phyloP scores from a whole-genome alignment of 2,888 invertebrate genomes.

The Germaria angustata region DNA sequence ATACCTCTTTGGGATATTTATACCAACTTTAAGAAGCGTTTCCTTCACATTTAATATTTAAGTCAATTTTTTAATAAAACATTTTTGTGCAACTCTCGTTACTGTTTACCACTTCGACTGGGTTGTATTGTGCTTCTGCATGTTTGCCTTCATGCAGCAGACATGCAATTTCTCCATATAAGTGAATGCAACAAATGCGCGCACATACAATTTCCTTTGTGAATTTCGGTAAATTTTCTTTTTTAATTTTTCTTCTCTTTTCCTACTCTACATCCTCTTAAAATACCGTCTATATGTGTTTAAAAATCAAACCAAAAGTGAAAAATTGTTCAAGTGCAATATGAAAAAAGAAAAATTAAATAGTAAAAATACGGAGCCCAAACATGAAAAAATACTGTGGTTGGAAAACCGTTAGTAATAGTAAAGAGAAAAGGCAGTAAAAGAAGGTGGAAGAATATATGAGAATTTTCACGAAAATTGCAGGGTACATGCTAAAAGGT shows the following conservation, averaged over 20 bases:
- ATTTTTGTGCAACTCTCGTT: background rate
- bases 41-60: background rate
- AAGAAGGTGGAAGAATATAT: background rate
- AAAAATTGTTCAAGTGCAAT: constrained; percentile 65
- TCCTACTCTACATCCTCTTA: constrained; percentile 20
- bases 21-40: no score
- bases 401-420: constrained; percentile 43
- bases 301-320: constrained; percentile 64
- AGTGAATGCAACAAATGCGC: constrained; percentile 64
- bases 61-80: background rate
- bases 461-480: constrained; percentile 42
- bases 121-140: background rate
- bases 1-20: no score
- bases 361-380: background rate
- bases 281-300: constrained; percentile 40
- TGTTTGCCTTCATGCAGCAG: constrained; percentile 17
- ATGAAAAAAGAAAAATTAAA: constrained; percentile 18
- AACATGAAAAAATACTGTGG: constrained; percentile 29
- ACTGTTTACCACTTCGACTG: background rate
- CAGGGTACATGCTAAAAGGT: background rate
- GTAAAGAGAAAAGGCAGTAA: background rate
- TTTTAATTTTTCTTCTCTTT: constrained; percentile 23
- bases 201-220: constrained; percentile 56
- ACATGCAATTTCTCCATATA: constrained; percentile 51
- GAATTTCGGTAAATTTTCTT: constrained; percentile 50